Base-by-base conservation (phyloP, 2,888 invertebrate genomes). In the Spilarctia lutea region DNA sequence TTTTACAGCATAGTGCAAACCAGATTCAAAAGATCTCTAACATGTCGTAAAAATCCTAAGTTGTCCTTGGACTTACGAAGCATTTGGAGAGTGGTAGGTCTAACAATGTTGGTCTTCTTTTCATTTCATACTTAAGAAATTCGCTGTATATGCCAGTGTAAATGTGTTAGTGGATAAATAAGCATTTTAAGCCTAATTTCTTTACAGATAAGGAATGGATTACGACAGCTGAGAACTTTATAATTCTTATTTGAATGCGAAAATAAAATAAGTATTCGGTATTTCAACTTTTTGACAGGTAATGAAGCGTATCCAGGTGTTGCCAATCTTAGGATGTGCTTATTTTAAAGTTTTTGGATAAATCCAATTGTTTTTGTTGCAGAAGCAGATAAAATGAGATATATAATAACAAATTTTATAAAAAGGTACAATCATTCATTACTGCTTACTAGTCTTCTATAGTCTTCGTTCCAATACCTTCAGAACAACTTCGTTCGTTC, bases 251-350 rank as follows among this genome's bases (percentile, higher is more conserved):
- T 82, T 83, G 79, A 76, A 82, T 81, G 74, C 74, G 86, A 85
- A 87, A 88, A 85, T 79, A 80, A 83, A 81, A 84, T 85, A 84
- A 81, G 75, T 77, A 20, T 56, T 77, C 74, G 74, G 84, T 84
- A 83, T 87, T 86, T 88, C 85, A 83, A 84, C 78, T 85, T 86
- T 83, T 84, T 87, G 86, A 87, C 83, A 82, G 82, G 82, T 85
- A 88, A 90, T 88, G 83, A 82, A 87, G 80, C 82, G 83, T 83
- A 71, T 74, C 87, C 89, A 88, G 87, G 87, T 87, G 86, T 82
- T 77, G 71, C 60, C 75, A 82, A 82, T 77, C 75, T 81, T 77
- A 30, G 74, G 76, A 68, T 42, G 56, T 78, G 68, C 81, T 79
- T 80, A 74, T 81, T 68, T 71, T 72, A 33, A 68, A 18, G 13